Evolutionary conservation across 2,888 invertebrate species (phyloP).

Genomic region (Griposia aprilina): DNA sequence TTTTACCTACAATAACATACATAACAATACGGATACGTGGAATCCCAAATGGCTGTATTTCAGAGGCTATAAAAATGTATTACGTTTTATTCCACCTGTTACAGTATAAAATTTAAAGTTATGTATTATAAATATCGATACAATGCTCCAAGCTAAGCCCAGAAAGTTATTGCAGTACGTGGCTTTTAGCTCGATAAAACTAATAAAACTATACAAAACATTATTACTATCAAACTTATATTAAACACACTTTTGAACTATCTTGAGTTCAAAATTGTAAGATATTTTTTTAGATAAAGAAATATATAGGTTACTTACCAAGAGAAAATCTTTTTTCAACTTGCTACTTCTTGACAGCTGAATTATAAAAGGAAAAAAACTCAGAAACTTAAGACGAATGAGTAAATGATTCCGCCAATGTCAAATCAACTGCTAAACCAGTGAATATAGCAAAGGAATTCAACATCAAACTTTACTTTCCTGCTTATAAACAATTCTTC

Average conservation of each 20-base stretch:
- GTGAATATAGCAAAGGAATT: neutral
- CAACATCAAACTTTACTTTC: neutral
- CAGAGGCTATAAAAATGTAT: constrained; percentile 37
- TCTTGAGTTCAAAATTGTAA: too few species aligned
- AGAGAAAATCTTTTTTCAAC: neutral
- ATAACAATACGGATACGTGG: constrained; percentile 7
- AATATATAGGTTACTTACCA: too few species aligned
- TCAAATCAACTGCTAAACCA: neutral
- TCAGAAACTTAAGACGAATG: neutral
- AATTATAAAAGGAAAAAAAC: neutral
- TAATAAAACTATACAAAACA: constrained; percentile 20
- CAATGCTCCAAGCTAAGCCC: constrained; percentile 34
- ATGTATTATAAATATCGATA: constrained; percentile 38
- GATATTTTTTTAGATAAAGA: too few species aligned
- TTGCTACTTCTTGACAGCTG: neutral
- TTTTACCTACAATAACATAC: neutral
- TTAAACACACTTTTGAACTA: neutral
- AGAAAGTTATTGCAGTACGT: constrained; percentile 41
- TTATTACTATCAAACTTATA: neutral
- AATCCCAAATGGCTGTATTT: constrained; percentile 23
- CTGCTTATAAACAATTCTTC: constrained; percentile 18
- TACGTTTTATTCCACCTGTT: constrained; percentile 41
- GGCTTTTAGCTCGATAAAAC: constrained; percentile 28
- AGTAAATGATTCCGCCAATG: neutral
- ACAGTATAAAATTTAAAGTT: constrained; percentile 38